Evolutionary conservation across 2,797 vertebrate genomes (phyloP).

Genomic region (Lepus oiostolus): DNA sequence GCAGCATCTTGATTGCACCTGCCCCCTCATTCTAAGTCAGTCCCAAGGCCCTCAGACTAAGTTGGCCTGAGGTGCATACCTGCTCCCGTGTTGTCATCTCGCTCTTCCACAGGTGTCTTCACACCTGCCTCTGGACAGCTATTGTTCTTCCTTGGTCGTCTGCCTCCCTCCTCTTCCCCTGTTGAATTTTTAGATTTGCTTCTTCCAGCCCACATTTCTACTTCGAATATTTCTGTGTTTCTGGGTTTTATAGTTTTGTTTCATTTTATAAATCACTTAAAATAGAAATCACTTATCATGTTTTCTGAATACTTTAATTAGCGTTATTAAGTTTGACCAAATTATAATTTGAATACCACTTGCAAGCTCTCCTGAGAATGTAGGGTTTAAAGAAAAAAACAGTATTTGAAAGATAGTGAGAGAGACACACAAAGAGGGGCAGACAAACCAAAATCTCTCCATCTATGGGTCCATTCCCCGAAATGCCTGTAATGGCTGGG

Average conservation of each 20-base stretch:
- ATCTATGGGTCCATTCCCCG: too few species aligned
- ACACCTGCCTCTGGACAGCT: too few species aligned
- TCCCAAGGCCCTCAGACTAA: fast-evolving
- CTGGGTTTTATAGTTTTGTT: not conserved
- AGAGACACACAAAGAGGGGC: too few species aligned
- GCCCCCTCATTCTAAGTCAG: too few species aligned
- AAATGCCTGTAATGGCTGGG: too few species aligned
- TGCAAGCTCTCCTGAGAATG: not conserved
- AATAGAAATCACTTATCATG: not conserved
- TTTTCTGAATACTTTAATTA: not conserved
- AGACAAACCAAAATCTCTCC: too few species aligned
- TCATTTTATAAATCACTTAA: not conserved
- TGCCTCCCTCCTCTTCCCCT: not conserved
- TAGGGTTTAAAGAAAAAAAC: not conserved
- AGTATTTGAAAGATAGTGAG: too few species aligned
- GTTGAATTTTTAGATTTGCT: not conserved
- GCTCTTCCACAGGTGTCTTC: fast-evolving
- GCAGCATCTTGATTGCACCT: too few species aligned
- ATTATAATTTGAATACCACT: not conserved
- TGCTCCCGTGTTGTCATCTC: fast-evolving
- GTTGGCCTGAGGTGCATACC: fast-evolving
- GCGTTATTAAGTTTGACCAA: not conserved
- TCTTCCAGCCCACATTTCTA: not conserved
- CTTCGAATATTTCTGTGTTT: not conserved
- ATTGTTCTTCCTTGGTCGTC: fast-evolving